Evolutionary conservation across 2,888 invertebrate genomes (phyloP).

Genomic region (Petrophora chlorosata): DNA sequence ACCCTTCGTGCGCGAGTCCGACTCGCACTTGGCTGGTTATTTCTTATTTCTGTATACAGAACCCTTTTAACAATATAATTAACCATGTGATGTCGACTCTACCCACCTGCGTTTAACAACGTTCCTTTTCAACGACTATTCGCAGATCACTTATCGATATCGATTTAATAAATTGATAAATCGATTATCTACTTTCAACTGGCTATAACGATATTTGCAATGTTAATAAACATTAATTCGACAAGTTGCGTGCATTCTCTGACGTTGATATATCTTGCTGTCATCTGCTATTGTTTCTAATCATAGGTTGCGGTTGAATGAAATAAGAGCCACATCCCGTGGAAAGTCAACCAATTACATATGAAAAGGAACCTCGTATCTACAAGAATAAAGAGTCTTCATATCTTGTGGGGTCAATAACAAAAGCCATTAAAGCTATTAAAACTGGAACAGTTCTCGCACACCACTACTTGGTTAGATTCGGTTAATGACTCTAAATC

Average conservation of each 20-base stretch:
- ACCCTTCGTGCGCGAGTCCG: too few species aligned
- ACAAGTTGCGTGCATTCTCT: conserved; percentile 33
- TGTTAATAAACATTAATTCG: conserved; percentile 36
- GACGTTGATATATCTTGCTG: conserved; percentile 17
- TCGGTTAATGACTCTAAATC: too few species aligned
- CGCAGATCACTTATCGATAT: conserved; percentile 40
- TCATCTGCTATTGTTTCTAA: conserved; percentile 23
- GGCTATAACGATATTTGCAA: conserved; percentile 36
- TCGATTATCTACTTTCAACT: conserved; percentile 50
- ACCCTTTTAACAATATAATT: conserved; percentile 10
- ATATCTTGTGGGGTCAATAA: too few species aligned
- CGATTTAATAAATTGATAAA: conserved; percentile 31
- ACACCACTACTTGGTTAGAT: too few species aligned
- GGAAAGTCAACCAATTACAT: background rate
- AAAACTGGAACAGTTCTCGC: too few species aligned
- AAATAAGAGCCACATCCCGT: background rate
- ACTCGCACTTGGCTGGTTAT: too few species aligned
- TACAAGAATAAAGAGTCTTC: too few species aligned
- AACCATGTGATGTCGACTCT: conserved; percentile 39
- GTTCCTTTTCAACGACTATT: conserved; percentile 32
- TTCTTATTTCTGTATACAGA: background rate
- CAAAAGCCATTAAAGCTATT: too few species aligned
- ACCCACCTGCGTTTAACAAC: conserved; percentile 44
- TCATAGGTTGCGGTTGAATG: conserved; percentile 14
- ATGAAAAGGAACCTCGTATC: too few species aligned